Base-by-base conservation (phyloP, 2,113 vertebrate genomes). In the Sylvia atricapilla region DNA sequence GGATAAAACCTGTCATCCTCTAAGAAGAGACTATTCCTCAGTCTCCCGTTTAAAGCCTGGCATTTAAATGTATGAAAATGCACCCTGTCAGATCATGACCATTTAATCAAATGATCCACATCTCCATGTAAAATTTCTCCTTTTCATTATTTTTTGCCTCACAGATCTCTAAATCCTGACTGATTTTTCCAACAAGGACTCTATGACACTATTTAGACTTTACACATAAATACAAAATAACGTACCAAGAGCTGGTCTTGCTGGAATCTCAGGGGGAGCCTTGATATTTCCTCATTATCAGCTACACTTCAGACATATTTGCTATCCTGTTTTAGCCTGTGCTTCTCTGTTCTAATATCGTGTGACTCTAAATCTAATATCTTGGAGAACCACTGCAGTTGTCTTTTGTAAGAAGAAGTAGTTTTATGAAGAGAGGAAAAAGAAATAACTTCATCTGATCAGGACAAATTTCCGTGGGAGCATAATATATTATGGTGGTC, bases 151-250 rank as follows among this genome's bases (percentile, higher is more conserved):
- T 68, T 91, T 90, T 84, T 81, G 17, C 23, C 33, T 49, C 17
- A 15, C 7, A 52, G 19, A 47, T 76, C 37, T 80, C 58, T 81
- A 53, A 66, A 63, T 43, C 39, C 20, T 70, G 9, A 35, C 12
- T 30, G 18, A 41, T 67, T 74, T 87, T 81, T 59, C 13, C 39
- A 68, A 23, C 28, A 41, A 50, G 25, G 12, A 19, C 33, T 75
- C 25, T 28, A 24, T 0, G 0, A 33, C 19, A 35, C 4, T 66
- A 12, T 43, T 70, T 43, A 81, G 33, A 78, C 1, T 28, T 79
- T 55, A 64, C 25, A 9, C 66, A 20, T 47, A 89, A 75, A 60
- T 27, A 41, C 10, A n/a, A 91, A 78, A 58, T 15, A 91, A 44
- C 33, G 13, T 56, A 84, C 13, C 13, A 79, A 66, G 35, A 78